A percentile compares a stretch with the other conserved stretches of the same genome.
Conservation (phyloP, 2,888 invertebrate species). For the Tolmerus cingulatus region DNA sequence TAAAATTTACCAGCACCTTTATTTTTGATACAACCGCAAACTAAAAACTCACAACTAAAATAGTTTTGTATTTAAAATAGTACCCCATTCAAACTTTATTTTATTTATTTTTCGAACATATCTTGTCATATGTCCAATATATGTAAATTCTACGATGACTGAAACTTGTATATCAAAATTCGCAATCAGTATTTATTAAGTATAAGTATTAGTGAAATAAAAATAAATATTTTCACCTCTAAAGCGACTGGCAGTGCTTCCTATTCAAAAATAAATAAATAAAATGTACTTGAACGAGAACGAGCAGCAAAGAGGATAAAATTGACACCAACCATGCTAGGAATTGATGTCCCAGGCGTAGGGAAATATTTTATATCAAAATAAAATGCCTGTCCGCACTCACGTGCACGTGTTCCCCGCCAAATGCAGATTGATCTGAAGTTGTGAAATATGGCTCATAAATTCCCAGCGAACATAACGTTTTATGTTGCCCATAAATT, state of each 20-base stretch:
- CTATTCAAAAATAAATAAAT: neutral
- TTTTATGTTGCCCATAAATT: neutral
- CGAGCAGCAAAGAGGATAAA: neutral
- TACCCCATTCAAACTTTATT: neutral
- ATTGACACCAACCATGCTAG: neutral
- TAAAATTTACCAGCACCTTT: too few species aligned
- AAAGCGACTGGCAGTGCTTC: neutral
- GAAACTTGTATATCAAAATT: neutral
- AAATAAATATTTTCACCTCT: neutral
- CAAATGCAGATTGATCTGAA: neutral
- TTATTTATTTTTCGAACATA: neutral
- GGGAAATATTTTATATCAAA: neutral
- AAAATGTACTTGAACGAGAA: neutral
- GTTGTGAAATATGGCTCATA: neutral
- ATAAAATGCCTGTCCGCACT: neutral
- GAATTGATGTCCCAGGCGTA: neutral
- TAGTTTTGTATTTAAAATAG: neutral
- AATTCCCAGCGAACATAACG: neutral
- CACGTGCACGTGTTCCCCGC: neutral
- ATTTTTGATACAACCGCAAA: too few species aligned
- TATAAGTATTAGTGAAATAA: neutral
- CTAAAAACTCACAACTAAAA: too few species aligned
- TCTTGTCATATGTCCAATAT: neutral
- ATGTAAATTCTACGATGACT: neutral
- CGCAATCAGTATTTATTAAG: neutral